Conservation (phyloP, 1,140 invertebrate species). For the Drosophila erecta region DNA sequence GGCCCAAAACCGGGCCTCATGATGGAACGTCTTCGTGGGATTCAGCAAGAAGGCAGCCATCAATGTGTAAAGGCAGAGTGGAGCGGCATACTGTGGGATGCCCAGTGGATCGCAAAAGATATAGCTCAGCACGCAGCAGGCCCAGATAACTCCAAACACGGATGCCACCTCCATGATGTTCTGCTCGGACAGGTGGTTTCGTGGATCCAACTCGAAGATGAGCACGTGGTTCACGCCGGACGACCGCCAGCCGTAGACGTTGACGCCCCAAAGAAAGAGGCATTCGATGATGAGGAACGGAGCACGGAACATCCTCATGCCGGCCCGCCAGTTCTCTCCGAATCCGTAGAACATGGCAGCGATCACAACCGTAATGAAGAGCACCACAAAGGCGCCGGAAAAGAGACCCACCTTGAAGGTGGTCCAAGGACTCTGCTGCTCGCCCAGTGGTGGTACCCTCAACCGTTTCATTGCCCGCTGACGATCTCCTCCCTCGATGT, state of each 20-base stretch:
- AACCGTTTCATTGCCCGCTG: constrained; percentile 94
- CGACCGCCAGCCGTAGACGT: constrained; percentile 95
- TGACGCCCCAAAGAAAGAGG: constrained; percentile 94
- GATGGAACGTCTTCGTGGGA: constrained; percentile 91
- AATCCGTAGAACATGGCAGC: constrained; percentile 87
- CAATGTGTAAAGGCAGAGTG: constrained; percentile 89
- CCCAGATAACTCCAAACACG: constrained; percentile 94
- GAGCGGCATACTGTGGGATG: constrained; percentile 92
- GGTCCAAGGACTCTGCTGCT: constrained; percentile 93
- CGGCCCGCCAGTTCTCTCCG: constrained; percentile 85
- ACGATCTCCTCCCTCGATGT: constrained; percentile 93
- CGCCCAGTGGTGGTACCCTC: constrained; percentile 93
- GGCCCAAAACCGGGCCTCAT: constrained; percentile 90
- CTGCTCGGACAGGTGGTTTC: constrained; percentile 94
- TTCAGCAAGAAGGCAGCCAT: constrained; percentile 92
- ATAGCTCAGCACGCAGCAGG: constrained; percentile 88
- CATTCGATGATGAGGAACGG: constrained; percentile 93
- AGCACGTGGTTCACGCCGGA: constrained; percentile 94
- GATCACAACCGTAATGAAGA: constrained; percentile 90
- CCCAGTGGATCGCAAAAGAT: constrained; percentile 90
- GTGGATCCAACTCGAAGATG: constrained; percentile 96
- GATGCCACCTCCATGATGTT: constrained; percentile 95
- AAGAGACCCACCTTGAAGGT: constrained; percentile 94
- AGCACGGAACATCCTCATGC: constrained; percentile 91
- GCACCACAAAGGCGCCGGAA: constrained; percentile 92